Percentiles rank a stretch among this genome's conserved stretches.
phyloP scores from a whole-genome alignment of 2,888 invertebrate genomes.

The Lasioglossum pauxillum region DNA sequence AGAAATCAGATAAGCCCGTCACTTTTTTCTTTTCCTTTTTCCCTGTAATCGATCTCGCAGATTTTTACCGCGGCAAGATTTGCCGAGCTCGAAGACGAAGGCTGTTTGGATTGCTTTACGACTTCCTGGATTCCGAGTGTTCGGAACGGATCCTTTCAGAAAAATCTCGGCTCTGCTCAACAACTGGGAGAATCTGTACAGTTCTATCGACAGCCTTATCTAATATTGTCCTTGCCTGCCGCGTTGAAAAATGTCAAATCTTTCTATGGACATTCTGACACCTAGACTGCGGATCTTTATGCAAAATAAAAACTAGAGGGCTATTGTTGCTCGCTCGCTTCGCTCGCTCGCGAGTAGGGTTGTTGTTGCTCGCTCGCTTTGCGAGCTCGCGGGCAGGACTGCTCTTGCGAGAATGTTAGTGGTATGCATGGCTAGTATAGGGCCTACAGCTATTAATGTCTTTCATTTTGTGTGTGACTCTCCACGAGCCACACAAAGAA shows the following conservation, averaged over 20 bases:
- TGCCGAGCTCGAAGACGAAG: constrained; percentile 32
- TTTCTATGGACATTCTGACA: too few relatives aligned
- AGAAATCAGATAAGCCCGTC: constrained; percentile 52
- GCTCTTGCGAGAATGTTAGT: too few relatives aligned
- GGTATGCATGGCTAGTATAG: too few relatives aligned
- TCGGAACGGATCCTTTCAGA: constrained; percentile 38
- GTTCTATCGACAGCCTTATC: constrained; percentile 64
- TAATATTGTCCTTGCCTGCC: constrained; percentile 70
- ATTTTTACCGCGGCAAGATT: constrained; percentile 41
- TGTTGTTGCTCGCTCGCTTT: too few relatives aligned
- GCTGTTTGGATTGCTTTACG: constrained; percentile 62
- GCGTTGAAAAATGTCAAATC: constrained; percentile 34
- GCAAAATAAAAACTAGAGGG: too few relatives aligned
- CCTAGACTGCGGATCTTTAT: too few relatives aligned
- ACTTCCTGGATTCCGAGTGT: constrained; percentile 59
- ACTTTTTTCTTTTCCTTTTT: constrained; percentile 30
- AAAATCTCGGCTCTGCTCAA: constrained; percentile 47
- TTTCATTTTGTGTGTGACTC: too few relatives aligned
- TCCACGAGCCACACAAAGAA: too few relatives aligned
- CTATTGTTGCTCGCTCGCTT: too few relatives aligned
- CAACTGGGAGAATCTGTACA: constrained; percentile 25
- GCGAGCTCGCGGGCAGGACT: too few relatives aligned
- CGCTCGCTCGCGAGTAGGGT: too few relatives aligned
- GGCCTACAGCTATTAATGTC: too few relatives aligned
- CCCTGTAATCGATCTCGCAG: constrained; percentile 40